Evolutionary conservation across 2,113 vertebrate genomes (phyloP).

Genomic region (Chaetorhynchus papuensis): DNA sequence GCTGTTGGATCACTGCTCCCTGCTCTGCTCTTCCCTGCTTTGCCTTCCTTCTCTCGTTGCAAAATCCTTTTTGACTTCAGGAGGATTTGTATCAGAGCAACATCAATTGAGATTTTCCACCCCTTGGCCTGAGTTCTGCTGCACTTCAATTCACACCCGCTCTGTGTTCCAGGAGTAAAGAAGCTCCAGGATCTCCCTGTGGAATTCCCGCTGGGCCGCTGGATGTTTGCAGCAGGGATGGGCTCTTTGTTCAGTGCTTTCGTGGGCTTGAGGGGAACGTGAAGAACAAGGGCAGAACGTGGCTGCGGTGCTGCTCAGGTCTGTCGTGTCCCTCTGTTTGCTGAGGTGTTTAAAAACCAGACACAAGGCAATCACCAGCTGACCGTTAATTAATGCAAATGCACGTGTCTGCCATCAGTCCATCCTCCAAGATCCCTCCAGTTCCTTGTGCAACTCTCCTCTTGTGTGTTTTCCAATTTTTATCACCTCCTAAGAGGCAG

Average conservation of each 20-base stretch:
- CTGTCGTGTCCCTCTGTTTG: neutral
- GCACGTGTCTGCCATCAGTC: neutral
- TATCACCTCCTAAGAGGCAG: neutral
- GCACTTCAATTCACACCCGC: neutral
- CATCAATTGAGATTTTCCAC: neutral
- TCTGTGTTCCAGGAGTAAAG: fast-evolving
- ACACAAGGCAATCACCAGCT: neutral
- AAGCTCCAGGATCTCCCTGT: neutral
- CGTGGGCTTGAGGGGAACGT: fast-evolving
- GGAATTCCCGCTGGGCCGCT: neutral
- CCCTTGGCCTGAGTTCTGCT: neutral
- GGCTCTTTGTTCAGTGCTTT: neutral
- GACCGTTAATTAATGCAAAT: neutral
- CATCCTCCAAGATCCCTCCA: neutral
- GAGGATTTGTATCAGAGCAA: neutral
- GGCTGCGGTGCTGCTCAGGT: neutral
- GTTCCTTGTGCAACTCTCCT: neutral
- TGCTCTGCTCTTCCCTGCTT: neutral
- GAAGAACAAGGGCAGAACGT: neutral
- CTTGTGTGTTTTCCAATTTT: neutral
- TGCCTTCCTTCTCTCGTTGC: neutral
- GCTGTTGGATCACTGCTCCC: neutral
- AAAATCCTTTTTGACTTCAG: neutral
- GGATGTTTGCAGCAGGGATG: neutral
- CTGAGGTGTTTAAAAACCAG: neutral